phyloP scores from a whole-genome alignment of 2,797 vertebrate species.

The Crotalus adamanteus region DNA sequence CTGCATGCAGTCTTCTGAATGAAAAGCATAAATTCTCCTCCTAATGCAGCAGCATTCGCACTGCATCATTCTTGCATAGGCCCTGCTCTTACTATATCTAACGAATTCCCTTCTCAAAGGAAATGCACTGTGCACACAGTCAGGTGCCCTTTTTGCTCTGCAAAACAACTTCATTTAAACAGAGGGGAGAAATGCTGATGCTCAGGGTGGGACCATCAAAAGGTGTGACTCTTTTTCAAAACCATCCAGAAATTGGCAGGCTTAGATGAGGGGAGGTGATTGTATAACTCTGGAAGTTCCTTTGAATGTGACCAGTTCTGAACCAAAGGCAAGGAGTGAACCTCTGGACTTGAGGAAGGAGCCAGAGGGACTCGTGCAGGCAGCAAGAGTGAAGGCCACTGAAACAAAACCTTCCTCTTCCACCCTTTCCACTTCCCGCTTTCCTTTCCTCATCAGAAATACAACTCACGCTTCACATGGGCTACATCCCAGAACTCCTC shows the following conservation, averaged over 20 bases:
- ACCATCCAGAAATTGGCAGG: background rate
- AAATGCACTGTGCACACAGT: background rate
- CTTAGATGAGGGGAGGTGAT: too few relatives aligned
- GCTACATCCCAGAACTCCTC: conserved; percentile 2
- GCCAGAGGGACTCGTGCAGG: background rate
- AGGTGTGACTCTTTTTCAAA: background rate
- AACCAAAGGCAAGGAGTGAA: too few relatives aligned
- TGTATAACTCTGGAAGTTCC: background rate
- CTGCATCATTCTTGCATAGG: background rate
- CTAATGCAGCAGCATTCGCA: background rate
- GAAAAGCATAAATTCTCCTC: background rate
- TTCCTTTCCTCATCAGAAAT: conserved; percentile 35
- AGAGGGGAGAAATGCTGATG: background rate
- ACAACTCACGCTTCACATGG: background rate
- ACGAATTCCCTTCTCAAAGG: background rate
- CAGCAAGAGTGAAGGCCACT: background rate
- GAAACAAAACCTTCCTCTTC: background rate
- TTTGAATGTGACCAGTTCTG: too few relatives aligned
- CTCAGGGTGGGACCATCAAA: too few relatives aligned
- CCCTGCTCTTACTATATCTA: background rate
- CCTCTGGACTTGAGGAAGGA: background rate
- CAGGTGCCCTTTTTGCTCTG: background rate
- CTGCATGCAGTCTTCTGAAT: background rate
- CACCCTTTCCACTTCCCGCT: background rate
- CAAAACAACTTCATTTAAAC: background rate